Conservation (phyloP, 2,113 vertebrate species). For the Terrapene triunguis region DNA sequence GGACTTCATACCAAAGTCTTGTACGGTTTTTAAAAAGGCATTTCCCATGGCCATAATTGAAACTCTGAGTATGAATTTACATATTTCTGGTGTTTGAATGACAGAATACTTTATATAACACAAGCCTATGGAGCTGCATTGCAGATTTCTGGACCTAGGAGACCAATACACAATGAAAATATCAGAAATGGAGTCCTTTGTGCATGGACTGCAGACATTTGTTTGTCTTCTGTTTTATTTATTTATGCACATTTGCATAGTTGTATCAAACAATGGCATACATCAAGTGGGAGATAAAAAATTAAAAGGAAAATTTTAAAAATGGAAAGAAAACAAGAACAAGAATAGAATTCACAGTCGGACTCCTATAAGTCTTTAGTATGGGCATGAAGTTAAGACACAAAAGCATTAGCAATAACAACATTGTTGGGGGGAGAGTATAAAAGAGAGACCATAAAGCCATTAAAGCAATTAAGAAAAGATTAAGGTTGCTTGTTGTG, state of each 20-base stretch:
- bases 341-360: conserved; percentile 75
- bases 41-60: neutral
- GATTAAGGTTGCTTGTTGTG: conserved; percentile 84
- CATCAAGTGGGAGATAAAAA: conserved; percentile 33
- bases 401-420: conserved; percentile 82
- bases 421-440: conserved; percentile 76
- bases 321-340: conserved; percentile 58
- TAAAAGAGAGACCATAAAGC: conserved; percentile 77
- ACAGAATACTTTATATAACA: neutral
- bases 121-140: neutral
- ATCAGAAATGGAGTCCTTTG: neutral
- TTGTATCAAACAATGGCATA: conserved; percentile 37
- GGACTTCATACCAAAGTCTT: neutral
- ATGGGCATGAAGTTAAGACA: conserved; percentile 80
- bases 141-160: conserved; percentile 14
- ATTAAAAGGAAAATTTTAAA: conserved; percentile 63
- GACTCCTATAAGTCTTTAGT: conserved; percentile 65
- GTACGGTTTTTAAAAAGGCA: neutral
- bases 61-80: neutral
- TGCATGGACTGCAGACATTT: neutral
- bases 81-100: conserved; percentile 24
- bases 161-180: neutral
- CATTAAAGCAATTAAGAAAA: conserved; percentile 88
- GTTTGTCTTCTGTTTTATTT: conserved; percentile 17
- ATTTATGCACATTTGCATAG: conserved; percentile 60